Base-by-base conservation (phyloP, 2,888 invertebrate genomes). In the Lasioglossum calceatum region DNA sequence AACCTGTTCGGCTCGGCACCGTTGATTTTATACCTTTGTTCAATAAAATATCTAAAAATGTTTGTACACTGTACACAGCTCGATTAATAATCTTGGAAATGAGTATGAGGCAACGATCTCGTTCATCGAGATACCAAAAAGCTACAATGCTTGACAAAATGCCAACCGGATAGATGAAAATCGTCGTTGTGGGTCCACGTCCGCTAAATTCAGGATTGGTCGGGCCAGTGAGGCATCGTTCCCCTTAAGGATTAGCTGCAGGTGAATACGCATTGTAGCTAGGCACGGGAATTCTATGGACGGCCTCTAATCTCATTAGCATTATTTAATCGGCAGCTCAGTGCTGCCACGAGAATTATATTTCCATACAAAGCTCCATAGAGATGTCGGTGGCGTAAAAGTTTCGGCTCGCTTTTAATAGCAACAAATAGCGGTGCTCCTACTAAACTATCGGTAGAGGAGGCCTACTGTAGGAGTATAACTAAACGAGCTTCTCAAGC, bases 211-310 rank as follows among this genome's bases (percentile, higher is more conserved):
- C 70, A 23, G 10, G 36, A 36, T 36, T 12, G 70, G 39, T 70
- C 70, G 4, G 70, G 1, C 39, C 70, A 39, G 12, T 12, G 70
- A 67, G 67, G 10, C 32, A 67, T 36, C 67, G n/a, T 70, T 70
- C 70, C 70, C 70, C 39, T 70, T 70, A 36, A 70, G 39, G 70
- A 70, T 42, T 23, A 70, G 39, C 42, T 42, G 70, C 36, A 70
- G 70, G 39, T 70, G 70, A 42, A 42, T 42, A 39, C 36, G 75
- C 75, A 77, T 72, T 80, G 61, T 61, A 67, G 72, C 67, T 78
- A 72, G 10, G 19, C 27, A 54, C 64, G 32, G 1, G 23, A 16
- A 12, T 3, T 42, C 54, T 42, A 19, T 42, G 19, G 27, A 27
- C 16, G 12, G 50, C 39, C 32, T 42, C 79, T 82, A 70, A 70